phyloP scores from a whole-genome alignment of 2,113 vertebrate species.

The Crocuta crocuta region DNA sequence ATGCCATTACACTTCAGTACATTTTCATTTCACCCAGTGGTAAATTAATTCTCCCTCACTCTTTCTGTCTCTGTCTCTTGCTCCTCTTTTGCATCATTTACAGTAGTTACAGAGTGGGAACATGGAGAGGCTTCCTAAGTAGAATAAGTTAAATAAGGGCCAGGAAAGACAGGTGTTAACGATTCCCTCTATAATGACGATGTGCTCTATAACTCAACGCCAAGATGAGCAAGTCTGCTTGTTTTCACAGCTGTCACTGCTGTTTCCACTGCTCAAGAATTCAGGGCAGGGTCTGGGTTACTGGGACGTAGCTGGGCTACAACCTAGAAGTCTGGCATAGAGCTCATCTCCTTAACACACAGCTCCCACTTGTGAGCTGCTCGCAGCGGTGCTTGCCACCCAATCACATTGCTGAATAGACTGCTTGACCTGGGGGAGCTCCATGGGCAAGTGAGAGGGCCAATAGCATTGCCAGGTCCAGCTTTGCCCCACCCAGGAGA shows the following conservation, averaged over 20 bases:
- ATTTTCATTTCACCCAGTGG: conserved; percentile 75
- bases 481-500: not conserved
- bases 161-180: conserved; percentile 66
- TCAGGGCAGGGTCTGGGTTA: not conserved
- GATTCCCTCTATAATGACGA: conserved; percentile 20
- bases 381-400: not conserved
- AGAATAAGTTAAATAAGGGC: conserved; percentile 68
- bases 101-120: conserved; percentile 66
- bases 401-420: not conserved
- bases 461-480: not conserved
- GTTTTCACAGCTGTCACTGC: conserved; percentile 48
- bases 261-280: conserved; percentile 39
- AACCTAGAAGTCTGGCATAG: not conserved
- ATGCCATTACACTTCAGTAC: conserved; percentile 71
- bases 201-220: conserved; percentile 13
- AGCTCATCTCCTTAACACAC: not conserved
- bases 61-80: conserved; percentile 68
- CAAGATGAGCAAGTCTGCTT: conserved; percentile 25
- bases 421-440: not conserved
- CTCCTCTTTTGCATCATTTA: conserved; percentile 75
- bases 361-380: not conserved
- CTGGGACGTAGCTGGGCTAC: not conserved
- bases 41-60: conserved; percentile 78
- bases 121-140: conserved; percentile 53
- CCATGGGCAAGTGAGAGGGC: not conserved